Base-by-base conservation (phyloP, 2,888 invertebrate species). In the Scaptomyza flava region DNA sequence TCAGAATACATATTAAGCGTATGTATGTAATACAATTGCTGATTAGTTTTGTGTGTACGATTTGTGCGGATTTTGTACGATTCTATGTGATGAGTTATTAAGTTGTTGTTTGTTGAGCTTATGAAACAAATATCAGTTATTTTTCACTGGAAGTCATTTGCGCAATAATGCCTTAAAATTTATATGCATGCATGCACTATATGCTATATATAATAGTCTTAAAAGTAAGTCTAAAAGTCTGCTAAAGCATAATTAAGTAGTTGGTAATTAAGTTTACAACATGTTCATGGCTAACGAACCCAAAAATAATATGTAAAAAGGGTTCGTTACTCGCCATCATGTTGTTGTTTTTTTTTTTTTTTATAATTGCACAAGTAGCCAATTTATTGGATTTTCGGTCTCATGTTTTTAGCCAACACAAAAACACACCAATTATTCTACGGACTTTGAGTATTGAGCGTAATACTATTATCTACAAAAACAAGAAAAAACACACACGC, bases 101-200 rank as follows among this genome's bases (percentile, higher is more conserved):
- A 20, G 41, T 52, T 52, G 5, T 42, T 41, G 33, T 36, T 52
- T 42, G 36, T 38, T 58, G 53, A 60, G 46, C 57, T 66, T 72
- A 67, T 33, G 30, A 38, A 23, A 54, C 51, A 57, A 85, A 87
- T 86, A 85, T 83, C 88, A 85, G 69, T 88, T 86, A 43, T 51
- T 58, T 52, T 74, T 89, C 90, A 90, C 90, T 90, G 90, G 90
- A 90, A 90, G 90, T 90, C 89, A 89, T 71, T 89, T 86, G 84
- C 80, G 88, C 74, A 80, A 87, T 81, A 65, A 48, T 77, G 69
- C 52, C 47, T 56, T 76, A 79, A 36, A 14, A 36, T 11, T 12
- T 36, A 75, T 3, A 58, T 33, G 14, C 45, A 53, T 51, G 6
- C 6, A 41, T 14, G 14, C 43, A 31, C 12, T 9, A 31, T 34